Base-by-base conservation (phyloP, 1,140 invertebrate genomes). In the Parasteatoda tepidariorum region DNA sequence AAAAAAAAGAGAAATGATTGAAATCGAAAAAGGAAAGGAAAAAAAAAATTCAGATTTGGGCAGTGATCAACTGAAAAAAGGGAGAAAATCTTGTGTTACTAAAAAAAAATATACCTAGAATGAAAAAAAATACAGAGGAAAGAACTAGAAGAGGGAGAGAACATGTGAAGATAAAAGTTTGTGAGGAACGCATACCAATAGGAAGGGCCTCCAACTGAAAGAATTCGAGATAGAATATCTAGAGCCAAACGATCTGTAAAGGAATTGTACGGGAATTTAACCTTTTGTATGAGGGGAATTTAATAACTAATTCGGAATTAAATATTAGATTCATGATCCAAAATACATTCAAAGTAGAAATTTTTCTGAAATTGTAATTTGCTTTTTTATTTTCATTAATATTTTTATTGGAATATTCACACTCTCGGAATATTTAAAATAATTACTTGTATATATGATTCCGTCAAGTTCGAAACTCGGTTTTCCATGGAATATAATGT, bases 241-340 rank as follows among this genome's bases (percentile, higher is more conserved):
- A 34, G 59, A 24, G 31, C 30, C 18, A 30, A 30, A 34, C 31
- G 34, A 18, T n/a, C 15, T 68, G 66, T 30, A 13, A 48, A 33
- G 26, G 54, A 64, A 54, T 33, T 61, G 73, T 62, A 64, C 59
- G 64, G 62, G 73, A 76, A 76, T 48, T 76, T 34, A 41, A 48
- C 38, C n/a, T n/a, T 48, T 48, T 18, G 41, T 48, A 7, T 48
- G 7, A 48, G 18, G 7, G 41, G 7, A 18, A 48, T 48, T 48
- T 48, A 9, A 48, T 9, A 9, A 48, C 18, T 7, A 48, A 48
- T 9, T 18, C 41, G 7, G 18, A 9, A 9, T 48, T 48, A 48
- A 7, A 48, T 9, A 18, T 48, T 9, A 48, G 41, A 48, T 48
- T 48, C 18, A 9, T 48, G 18, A 7, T 48, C 18, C 41, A 48